Conservation (phyloP, 2,113 vertebrate species). For the Gnathonemus echidnorhynchus region DNA sequence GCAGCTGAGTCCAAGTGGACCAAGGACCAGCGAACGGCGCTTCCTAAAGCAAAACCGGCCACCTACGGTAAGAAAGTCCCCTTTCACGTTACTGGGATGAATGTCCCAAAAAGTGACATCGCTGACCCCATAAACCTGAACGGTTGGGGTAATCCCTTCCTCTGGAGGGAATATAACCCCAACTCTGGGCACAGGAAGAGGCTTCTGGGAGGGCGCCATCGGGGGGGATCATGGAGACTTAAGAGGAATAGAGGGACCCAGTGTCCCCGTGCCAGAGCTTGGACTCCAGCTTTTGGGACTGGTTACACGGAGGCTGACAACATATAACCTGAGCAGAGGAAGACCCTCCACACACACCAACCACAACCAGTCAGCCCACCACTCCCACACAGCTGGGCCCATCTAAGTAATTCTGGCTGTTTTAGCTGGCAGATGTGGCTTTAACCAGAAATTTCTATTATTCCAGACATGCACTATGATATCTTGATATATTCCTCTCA, state of each 20-base stretch:
- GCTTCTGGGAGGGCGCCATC: neutral
- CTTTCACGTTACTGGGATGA: neutral
- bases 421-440: neutral
- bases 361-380: neutral
- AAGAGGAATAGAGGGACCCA: neutral
- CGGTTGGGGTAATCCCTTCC: constrained; percentile 1
- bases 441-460: neutral
- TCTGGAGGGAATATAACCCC: neutral
- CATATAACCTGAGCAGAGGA: neutral
- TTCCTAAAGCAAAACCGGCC: neutral
- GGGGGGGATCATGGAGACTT: neutral
- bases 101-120: neutral
- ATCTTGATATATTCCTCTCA: constrained; percentile 8
- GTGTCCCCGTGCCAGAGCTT: neutral
- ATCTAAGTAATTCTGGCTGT: neutral
- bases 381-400: too few relatives aligned
- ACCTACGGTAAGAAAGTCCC: neutral
- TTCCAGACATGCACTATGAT: neutral
- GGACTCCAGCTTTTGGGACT: neutral
- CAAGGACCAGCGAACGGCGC: neutral
- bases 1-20: neutral
- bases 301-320: neutral
- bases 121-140: neutral
- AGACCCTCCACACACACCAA: neutral
- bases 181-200: neutral